Percentiles rank a stretch among this genome's conserved stretches.
Conservation (phyloP, 2,888 invertebrate species). For the Lepidonotus clava region DNA sequence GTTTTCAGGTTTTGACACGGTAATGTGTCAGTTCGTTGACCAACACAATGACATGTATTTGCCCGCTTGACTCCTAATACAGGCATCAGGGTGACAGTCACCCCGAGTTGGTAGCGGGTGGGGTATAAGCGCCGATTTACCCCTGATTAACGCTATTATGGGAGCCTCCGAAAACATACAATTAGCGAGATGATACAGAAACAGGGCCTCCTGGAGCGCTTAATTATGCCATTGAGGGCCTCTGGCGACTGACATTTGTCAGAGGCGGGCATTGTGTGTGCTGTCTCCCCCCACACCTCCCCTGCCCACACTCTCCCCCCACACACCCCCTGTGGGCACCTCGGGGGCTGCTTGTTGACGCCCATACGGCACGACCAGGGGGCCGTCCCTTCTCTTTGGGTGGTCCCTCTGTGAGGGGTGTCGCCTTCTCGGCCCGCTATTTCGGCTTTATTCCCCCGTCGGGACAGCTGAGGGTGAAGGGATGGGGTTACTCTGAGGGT, state of each 20-base stretch:
- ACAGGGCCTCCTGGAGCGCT: background rate
- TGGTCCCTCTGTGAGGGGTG: conserved; percentile 35
- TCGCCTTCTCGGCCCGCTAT: background rate
- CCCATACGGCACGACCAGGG: background rate
- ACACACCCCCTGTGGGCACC: background rate
- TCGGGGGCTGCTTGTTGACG: conserved; percentile 27
- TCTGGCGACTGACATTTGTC: background rate
- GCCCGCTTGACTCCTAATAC: background rate
- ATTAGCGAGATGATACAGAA: conserved; percentile 27
- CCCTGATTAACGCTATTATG: conserved; percentile 17
- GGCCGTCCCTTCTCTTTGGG: background rate
- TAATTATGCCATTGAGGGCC: background rate
- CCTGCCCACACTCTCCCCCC: background rate
- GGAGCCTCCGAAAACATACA: conserved; percentile 10
- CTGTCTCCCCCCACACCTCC: background rate
- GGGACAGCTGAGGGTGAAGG: too few species aligned
- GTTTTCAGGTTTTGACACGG: background rate
- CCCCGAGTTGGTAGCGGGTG: background rate
- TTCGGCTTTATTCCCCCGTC: background rate
- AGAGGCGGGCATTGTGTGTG: background rate
- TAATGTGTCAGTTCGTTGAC: background rate
- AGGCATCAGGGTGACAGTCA: background rate
- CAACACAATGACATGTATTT: background rate
- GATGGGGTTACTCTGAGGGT: too few species aligned
- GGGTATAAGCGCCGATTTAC: background rate